Evolutionary conservation across 53 echinoderm and acorn worm species (phyloP), one percentile per base, ranked within the genome.

Genomic region (Holothuria leucospilota): DNA sequence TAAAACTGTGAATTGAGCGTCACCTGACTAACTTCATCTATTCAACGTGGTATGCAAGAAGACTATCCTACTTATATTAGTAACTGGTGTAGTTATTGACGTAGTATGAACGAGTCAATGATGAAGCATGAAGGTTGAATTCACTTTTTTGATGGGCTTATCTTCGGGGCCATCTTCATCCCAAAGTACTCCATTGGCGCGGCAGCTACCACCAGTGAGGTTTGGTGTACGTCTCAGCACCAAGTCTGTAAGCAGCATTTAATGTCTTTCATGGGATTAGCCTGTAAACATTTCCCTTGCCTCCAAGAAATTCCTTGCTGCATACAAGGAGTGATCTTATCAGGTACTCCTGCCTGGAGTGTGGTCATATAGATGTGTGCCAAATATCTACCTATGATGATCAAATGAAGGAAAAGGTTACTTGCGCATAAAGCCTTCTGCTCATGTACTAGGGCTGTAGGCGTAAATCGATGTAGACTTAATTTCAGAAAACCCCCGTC

Each of bases 231-330:
- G 86, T 51, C 12, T 63, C 67, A 10, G n/a, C n/a, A 95, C 26
- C 8, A 95, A 85, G 62, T 95, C 90, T 12, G 84, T n/a, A 86
- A 20, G 92, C 95, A 30, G 95, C 95, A 63, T 92, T n/a, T 90
- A 29, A 90, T 29, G 58, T 92, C 88, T 20, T 85, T 88, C 78
- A 92, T 88, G 1, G 92, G 92, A 42, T 95, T 84, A n/a, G 10
- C 30, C 78, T 26, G 92, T 86, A 13, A n/a, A 40, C 40, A 40
- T 40, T 40, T 40, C n/a, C n/a, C 90, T 26, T 20, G 91, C 86
- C 29, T 92, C 63, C 23, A 92, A 77, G 63, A 78, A 92, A 68
- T 86, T 94, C 16, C 90, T 81, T 13, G 94, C 94, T 41, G 94
- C 86, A 73, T 90, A 94, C 1, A 94, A n/a, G n/a, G 11, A 9